Evolutionary conservation across 2,113 vertebrate genomes (phyloP).

Genomic region (Tonatia bakeri): DNA sequence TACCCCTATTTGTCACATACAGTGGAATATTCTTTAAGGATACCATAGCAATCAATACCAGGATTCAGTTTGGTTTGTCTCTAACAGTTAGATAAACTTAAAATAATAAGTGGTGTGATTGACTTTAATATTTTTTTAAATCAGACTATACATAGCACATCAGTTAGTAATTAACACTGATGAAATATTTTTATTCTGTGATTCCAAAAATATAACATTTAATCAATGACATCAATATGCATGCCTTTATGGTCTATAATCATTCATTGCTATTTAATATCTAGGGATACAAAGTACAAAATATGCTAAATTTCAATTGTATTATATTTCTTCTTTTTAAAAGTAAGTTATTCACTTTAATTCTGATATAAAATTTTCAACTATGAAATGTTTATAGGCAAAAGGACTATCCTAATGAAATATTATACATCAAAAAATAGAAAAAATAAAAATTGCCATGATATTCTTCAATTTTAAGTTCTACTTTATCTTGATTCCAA

Average conservation of each 20-base stretch:
- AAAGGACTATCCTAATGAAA: background rate
- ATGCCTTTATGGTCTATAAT: slow-evolving; percentile 27
- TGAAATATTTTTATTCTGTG: slow-evolving; percentile 28
- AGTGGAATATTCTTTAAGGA: slow-evolving; percentile 40
- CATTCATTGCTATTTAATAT: slow-evolving; percentile 31
- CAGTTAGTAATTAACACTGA: slow-evolving; percentile 56
- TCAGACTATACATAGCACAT: background rate
- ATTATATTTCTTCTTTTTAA: slow-evolving; percentile 32
- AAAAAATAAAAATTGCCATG: background rate
- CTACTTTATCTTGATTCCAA: background rate
- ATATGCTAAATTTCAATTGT: slow-evolving; percentile 31
- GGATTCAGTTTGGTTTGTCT: slow-evolving; percentile 13
- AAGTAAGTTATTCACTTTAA: slow-evolving; percentile 28
- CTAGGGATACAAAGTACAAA: background rate
- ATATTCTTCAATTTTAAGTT: background rate
- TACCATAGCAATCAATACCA: background rate
- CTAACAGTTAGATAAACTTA: slow-evolving; percentile 35
- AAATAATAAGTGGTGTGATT: background rate
- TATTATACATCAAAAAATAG: background rate
- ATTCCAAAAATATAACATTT: slow-evolving; percentile 32
- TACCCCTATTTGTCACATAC: slow-evolving; percentile 6
- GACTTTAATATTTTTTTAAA: background rate
- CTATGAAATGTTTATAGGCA: background rate
- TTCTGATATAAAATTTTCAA: slow-evolving; percentile 34
- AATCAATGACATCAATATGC: slow-evolving; percentile 60